phyloP scores from a whole-genome alignment of 2,113 vertebrate species.

The Pedetes capensis region DNA sequence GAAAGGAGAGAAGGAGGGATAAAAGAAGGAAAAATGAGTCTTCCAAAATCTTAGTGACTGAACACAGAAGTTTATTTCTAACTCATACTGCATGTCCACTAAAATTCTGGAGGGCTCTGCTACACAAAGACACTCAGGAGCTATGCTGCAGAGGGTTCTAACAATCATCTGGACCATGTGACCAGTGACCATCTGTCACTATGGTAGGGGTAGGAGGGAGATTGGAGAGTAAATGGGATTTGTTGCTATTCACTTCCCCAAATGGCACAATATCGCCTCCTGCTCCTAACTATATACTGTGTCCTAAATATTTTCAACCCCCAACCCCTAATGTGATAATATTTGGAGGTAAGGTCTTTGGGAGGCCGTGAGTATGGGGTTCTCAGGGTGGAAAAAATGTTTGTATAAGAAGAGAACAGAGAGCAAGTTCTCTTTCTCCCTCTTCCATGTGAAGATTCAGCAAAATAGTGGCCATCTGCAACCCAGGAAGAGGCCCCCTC shows the following conservation, averaged over 20 bases:
- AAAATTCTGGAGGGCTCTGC: neutral
- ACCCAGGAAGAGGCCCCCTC: no score
- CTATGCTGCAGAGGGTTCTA: neutral
- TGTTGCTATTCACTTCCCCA: neutral
- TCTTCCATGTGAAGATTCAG: neutral
- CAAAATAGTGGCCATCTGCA: neutral
- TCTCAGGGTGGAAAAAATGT: neutral
- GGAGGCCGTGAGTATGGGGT: neutral
- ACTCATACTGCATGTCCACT: neutral
- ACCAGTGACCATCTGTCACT: neutral
- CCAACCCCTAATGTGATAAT: neutral
- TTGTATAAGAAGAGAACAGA: neutral
- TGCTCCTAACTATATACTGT: neutral
- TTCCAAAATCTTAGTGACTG: neutral
- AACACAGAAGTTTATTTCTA: neutral
- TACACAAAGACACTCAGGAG: neutral
- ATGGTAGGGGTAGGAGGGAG: neutral
- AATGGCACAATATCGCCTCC: neutral
- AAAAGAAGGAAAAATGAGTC: fast-evolving
- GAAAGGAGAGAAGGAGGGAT: no score
- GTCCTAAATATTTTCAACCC: neutral
- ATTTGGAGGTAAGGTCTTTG: neutral
- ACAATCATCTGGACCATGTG: neutral
- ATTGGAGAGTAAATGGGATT: neutral
- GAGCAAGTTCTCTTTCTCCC: neutral